Base-by-base conservation (phyloP, 2,113 vertebrate genomes). In the Acanthisitta chloris region DNA sequence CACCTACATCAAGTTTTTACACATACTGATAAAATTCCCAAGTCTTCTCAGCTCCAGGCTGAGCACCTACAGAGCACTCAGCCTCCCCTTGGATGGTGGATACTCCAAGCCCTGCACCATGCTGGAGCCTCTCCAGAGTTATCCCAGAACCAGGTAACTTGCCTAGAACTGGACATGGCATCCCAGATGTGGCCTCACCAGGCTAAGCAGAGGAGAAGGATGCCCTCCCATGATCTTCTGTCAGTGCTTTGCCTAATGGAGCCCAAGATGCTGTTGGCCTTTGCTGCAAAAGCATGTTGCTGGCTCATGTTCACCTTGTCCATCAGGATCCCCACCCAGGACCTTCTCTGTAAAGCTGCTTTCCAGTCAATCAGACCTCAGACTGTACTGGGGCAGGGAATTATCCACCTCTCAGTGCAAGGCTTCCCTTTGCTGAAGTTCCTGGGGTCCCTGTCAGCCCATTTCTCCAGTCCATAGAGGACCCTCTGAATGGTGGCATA, bases 311-410 rank as follows among this genome's bases (percentile, higher is more conserved):
- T 43, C 67, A 33, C 1, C 26, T 17, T 38, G 10, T 21, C 28
- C 33, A 28, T 7, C 24, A 45, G 31, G 12, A 48, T n/a, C 23
- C 8, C 15, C 54, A 61, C 8, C 15, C 54, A 61, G 38, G 8
- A 38, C 12, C 33, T 57, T 49, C 58, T 64, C 72, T 59, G 40
- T 14, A 59, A 83, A 79, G 26, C n/a, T 57, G 48, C 43, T 58
- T 48, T 61, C 36, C 31, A 31, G 34, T 4, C 0, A 0, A 5
- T 4, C 2, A 2, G 26, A 17, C 24, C 34, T 3, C 26, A 28
- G 54, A 9, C 31, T 12, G 3, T 38, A 20, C 23, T 49, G 10
- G 4, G 79, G 17, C 43, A 55, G 36, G 10, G 40, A 14, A 2
- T 36, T 57, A 38, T 15, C 33, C 2, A 5, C 4, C 5, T 21